phyloP scores from a whole-genome alignment of 1,140 invertebrate species.

The Sitophilus oryzae region DNA sequence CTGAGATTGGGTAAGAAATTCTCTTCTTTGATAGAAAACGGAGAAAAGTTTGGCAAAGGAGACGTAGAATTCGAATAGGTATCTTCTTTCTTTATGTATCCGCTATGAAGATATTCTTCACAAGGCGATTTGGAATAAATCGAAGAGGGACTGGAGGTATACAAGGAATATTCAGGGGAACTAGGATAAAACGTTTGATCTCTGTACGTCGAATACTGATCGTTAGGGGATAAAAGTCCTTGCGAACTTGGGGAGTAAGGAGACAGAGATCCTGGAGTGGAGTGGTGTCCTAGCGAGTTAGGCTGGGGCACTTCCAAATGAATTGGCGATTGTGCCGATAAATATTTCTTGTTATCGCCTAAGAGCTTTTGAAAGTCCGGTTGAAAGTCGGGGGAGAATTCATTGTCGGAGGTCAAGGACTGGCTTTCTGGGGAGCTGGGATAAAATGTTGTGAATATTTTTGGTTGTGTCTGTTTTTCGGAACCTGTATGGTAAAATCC shows the following conservation, averaged over 20 bases:
- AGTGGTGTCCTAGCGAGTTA: slow-evolving; percentile 26
- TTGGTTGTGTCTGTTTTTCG: slow-evolving; percentile 31
- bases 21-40: slow-evolving; percentile 48
- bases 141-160: slow-evolving; percentile 36
- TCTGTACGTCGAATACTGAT: slow-evolving; percentile 31
- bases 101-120: slow-evolving; percentile 31
- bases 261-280: slow-evolving; percentile 30
- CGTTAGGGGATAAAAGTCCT: slow-evolving; percentile 37
- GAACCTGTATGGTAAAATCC: slow-evolving; percentile 51
- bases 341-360: slow-evolving; percentile 29
- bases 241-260: slow-evolving; percentile 34
- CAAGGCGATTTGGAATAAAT: slow-evolving; percentile 35
- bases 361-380: slow-evolving; percentile 40
- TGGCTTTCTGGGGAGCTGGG: slow-evolving; percentile 26
- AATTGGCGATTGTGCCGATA: slow-evolving; percentile 28
- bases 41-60: slow-evolving; percentile 31
- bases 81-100: slow-evolving; percentile 37
- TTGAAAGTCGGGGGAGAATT: slow-evolving; percentile 11
- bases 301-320: slow-evolving; percentile 40
- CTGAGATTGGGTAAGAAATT: slow-evolving; percentile 33
- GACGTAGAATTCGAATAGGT: slow-evolving; percentile 25
- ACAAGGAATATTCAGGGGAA: slow-evolving; percentile 39
- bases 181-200: slow-evolving; percentile 38
- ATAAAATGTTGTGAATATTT: slow-evolving; percentile 39
- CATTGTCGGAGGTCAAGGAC: slow-evolving; percentile 10